These are phyloP conservation scores for Aphrophora alni DNA, from an alignment of 2,888 invertebrate genomes.

Conservation along the genomic window DNA sequence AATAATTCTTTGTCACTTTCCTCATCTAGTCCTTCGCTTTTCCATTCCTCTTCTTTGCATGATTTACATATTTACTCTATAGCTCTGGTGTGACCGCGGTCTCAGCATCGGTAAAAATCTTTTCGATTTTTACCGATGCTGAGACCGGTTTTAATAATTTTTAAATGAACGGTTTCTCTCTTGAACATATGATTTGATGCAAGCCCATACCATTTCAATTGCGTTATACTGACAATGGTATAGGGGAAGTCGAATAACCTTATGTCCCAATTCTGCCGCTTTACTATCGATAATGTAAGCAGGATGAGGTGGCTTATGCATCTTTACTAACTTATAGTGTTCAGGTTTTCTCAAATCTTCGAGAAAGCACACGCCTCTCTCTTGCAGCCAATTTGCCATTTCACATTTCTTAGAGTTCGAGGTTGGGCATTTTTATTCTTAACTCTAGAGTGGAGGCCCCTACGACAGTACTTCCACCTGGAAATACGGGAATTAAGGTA, in stretches of 20 bases:
- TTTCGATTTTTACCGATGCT: neutral
- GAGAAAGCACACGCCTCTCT: neutral
- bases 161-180: neutral
- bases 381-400: neutral
- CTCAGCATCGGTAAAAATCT: neutral
- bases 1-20: neutral
- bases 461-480: neutral
- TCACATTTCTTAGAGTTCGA: neutral
- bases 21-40: slow-evolving; percentile 13
- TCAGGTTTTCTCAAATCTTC: neutral
- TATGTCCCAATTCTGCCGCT: neutral
- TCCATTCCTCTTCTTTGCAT: neutral
- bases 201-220: neutral
- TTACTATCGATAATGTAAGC: neutral
- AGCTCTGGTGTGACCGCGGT: neutral
- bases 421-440: neutral
- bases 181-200: neutral
- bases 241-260: neutral
- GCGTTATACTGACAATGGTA: neutral
- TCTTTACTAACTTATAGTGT: neutral
- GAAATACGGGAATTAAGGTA: neutral
- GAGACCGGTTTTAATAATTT: too few relatives aligned
- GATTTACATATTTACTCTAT: slow-evolving; percentile 2
- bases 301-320: neutral
- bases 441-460: neutral